Evolutionary conservation across 2,113 vertebrate species (phyloP).

Genomic region (Ammodytes marinus): DNA sequence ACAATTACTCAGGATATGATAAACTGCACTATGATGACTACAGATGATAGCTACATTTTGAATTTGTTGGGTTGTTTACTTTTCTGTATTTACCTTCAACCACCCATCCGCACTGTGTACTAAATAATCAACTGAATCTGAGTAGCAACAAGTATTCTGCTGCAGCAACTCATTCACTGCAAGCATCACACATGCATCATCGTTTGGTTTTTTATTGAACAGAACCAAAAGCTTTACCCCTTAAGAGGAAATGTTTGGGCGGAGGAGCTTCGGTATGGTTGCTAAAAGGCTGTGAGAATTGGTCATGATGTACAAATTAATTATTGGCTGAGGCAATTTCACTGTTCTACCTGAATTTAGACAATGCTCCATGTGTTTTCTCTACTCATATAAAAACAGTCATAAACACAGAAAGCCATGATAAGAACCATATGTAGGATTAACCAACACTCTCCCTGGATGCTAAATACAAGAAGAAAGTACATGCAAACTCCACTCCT

Average conservation of each 20-base stretch:
- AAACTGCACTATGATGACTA: background rate
- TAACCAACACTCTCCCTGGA: constrained; percentile 13
- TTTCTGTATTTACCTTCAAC: background rate
- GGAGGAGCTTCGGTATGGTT: background rate
- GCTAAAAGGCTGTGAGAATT: background rate
- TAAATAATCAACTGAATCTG: background rate
- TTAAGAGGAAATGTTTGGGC: background rate
- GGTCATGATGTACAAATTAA: constrained; percentile 5
- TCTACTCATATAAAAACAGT: constrained; percentile 12
- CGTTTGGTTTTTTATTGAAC: background rate
- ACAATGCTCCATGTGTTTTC: constrained; percentile 38
- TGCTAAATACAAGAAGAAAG: constrained; percentile 19
- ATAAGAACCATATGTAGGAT: constrained; percentile 45
- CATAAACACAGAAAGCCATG: constrained; percentile 11
- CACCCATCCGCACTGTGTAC: background rate
- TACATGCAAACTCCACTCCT: background rate
- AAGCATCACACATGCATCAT: background rate
- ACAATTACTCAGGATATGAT: background rate
- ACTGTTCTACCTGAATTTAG: background rate
- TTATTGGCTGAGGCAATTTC: background rate
- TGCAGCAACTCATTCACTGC: background rate
- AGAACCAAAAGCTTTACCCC: background rate
- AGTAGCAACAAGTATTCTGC: background rate
- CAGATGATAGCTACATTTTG: background rate
- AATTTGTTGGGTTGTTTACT: background rate